A percentile compares a stretch with the other conserved stretches of the same genome.
Evolutionary conservation across 2,888 invertebrate species (phyloP).

Genomic region (Cerceris rybyensis): DNA sequence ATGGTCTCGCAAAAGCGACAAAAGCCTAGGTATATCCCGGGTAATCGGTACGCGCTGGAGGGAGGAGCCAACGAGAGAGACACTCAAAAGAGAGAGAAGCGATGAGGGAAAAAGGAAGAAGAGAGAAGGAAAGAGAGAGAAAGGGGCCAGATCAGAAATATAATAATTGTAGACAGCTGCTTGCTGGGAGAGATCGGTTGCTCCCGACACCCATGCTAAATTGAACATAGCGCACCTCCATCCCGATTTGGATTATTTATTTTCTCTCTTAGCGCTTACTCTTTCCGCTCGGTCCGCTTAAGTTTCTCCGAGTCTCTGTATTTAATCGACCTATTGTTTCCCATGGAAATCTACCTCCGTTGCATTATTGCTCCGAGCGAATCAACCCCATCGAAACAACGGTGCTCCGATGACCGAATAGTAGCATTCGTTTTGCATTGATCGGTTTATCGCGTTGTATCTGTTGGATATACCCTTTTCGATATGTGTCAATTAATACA

Average conservation of each 20-base stretch:
- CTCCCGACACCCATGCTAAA: slow-evolving; percentile 66
- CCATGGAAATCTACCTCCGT: neutral
- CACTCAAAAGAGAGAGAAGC: slow-evolving; percentile 9
- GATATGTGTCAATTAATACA: too few relatives aligned
- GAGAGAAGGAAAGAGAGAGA: slow-evolving; percentile 28
- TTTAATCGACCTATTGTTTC: neutral
- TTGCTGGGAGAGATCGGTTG: slow-evolving; percentile 62
- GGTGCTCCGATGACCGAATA: too few relatives aligned
- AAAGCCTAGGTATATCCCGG: slow-evolving; percentile 70
- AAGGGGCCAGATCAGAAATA: slow-evolving; percentile 67
- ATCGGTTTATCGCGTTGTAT: too few relatives aligned
- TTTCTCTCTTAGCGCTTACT: slow-evolving; percentile 31
- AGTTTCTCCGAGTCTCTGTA: neutral
- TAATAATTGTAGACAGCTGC: slow-evolving; percentile 79
- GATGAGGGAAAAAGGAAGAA: slow-evolving; percentile 2
- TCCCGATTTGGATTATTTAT: slow-evolving; percentile 57
- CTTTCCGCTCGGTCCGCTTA: slow-evolving; percentile 7
- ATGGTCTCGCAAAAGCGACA: slow-evolving; percentile 65
- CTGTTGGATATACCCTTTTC: too few relatives aligned
- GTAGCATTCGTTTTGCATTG: too few relatives aligned
- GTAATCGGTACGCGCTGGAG: slow-evolving; percentile 48
- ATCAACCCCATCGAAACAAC: too few relatives aligned
- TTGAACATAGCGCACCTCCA: slow-evolving; percentile 50
- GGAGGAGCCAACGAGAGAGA: slow-evolving; percentile 28
- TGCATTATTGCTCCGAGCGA: too few relatives aligned